Evolutionary conservation across 1,140 invertebrate species (phyloP), one percentile per base, ranked within the genome.

Genomic region (Bursaphelenchus mucronatus): DNA sequence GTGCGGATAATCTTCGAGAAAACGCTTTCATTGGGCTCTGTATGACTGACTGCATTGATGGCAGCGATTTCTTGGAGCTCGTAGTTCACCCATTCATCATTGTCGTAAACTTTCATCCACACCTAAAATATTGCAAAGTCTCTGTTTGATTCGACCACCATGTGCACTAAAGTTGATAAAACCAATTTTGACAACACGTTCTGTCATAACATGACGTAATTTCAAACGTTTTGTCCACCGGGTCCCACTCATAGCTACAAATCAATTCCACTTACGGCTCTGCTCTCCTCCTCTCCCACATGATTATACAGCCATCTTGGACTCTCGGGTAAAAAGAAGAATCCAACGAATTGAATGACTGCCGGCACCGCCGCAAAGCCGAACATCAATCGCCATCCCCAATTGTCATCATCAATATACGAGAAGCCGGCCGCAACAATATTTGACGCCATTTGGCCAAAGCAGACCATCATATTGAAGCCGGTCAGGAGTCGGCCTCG

Each of bases 251-350:
- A 59, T 44, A 47, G 50, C 19, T 62, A 52, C 13, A 9, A 15
- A 53, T 13, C 41, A n/a, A n/a, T 55, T n/a, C 1, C 15, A 1
- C 19, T 3, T 9, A 84, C 83, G 13, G 72, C 57, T 13, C 80
- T 51, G 0, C 86, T 85, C 57, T 82, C 73, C 50, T 82, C 80
- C 41, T 82, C 82, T 19, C 79, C 73, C 0, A 77, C 76, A 50
- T 82, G 76, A 11, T 75, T 81, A 45, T 85, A 82, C 9, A 87
- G 76, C 85, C 86, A 87, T 9, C 86, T 76, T 7, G 86, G 87
- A 66, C 83, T 85, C 75, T 87, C 87, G 0, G 86, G 86, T 83
- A 87, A 83, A 71, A 85, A 86, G 8, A 86, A 70, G 75, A 87
- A 87, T 0, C 85, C 85, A 43, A 86, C 46, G 54, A 87, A 84